These are phyloP conservation scores for Spea hammondii DNA, from an alignment of 2,797 vertebrate species.

Conservation along the genomic window DNA sequence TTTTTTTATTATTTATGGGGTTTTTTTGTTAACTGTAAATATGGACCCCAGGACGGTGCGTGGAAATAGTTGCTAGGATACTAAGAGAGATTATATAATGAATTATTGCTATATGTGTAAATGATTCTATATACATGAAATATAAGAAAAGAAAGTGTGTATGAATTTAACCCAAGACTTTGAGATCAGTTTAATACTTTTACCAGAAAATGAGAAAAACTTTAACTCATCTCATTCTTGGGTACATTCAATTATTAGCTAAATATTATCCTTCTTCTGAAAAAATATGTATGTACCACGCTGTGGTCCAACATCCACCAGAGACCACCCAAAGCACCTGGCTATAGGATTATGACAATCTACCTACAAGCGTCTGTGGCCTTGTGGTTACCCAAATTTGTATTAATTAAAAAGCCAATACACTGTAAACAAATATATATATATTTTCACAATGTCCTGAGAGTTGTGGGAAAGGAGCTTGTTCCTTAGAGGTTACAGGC, in stretches of 20 bases:
- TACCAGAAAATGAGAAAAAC: slow-evolving; percentile 12
- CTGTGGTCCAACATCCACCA: no score
- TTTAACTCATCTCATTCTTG: neutral
- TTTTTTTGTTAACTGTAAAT: slow-evolving; percentile 7
- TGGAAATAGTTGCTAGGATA: slow-evolving; percentile 20
- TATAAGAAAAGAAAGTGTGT: no score
- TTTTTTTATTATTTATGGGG: neutral
- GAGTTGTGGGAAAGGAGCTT: no score
- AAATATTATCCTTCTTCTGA: slow-evolving; percentile 1
- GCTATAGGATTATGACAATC: no score
- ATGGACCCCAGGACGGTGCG: neutral
- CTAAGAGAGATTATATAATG: slow-evolving; percentile 13
- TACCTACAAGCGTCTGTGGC: no score
- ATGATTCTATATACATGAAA: neutral
- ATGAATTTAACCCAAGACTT: neutral
- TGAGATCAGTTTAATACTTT: neutral
- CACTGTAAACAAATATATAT: no score
- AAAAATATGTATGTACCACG: neutral
- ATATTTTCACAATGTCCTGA: no score
- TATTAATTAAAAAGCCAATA: no score
- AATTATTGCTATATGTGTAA: slow-evolving; percentile 14
- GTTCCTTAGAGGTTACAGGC: no score
- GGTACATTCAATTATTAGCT: neutral
- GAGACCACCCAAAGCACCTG: no score
- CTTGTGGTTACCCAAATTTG: no score